Conservation (phyloP, 2,113 vertebrate species). For the Ptychochromis oligacanthus region DNA sequence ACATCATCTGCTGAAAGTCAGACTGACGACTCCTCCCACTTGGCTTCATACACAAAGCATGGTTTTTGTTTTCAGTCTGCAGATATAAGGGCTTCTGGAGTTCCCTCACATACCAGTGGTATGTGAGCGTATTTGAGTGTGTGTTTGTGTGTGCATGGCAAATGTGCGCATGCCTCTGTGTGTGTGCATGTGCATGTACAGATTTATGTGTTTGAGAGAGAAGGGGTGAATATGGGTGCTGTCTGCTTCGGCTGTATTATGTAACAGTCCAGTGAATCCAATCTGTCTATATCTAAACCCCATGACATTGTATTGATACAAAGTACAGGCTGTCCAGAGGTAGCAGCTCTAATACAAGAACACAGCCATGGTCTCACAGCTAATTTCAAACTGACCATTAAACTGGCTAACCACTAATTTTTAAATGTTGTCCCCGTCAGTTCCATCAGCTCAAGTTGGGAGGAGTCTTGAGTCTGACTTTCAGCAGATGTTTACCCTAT, state of each 20-base stretch:
- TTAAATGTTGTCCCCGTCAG: neutral
- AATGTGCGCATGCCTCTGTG: neutral
- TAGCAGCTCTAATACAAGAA: neutral
- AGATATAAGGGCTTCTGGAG: conserved; percentile 47
- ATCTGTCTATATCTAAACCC: conserved; percentile 43
- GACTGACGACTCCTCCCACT: conserved; percentile 50
- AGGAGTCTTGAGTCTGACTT: conserved; percentile 52
- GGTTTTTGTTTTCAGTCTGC: conserved; percentile 61
- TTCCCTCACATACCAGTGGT: conserved; percentile 47
- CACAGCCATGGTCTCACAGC: neutral
- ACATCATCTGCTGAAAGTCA: conserved; percentile 64
- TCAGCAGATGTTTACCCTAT: conserved; percentile 54
- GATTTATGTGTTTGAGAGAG: neutral
- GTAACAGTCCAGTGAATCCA: conserved; percentile 46
- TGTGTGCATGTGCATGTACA: neutral
- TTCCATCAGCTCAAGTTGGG: conserved; percentile 12
- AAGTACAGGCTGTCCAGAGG: conserved; percentile 38
- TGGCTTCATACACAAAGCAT: conserved; percentile 33
- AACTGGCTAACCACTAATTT: neutral
- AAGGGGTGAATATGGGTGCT: neutral
- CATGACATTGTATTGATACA: conserved; percentile 44
- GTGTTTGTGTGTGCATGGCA: neutral
- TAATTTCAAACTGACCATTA: conserved; percentile 4
- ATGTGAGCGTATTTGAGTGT: neutral
- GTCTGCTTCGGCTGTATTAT: conserved; percentile 35